phyloP scores from a whole-genome alignment of 2,113 vertebrate genomes.

The Proteles cristata region DNA sequence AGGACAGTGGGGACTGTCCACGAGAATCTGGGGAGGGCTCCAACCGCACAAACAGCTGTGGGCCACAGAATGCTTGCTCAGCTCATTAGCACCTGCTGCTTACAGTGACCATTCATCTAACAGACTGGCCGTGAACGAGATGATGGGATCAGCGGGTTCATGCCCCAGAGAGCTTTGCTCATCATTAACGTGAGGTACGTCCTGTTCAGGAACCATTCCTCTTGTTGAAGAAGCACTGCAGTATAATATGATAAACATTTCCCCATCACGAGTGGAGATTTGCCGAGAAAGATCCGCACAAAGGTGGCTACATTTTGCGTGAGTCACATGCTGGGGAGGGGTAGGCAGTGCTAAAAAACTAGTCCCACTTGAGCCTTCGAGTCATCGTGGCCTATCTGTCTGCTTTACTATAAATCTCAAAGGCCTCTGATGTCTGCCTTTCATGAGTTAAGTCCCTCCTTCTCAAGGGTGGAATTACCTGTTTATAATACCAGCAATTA shows the following conservation, averaged over 20 bases:
- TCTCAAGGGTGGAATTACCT: conserved; percentile 72
- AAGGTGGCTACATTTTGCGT: conserved; percentile 35
- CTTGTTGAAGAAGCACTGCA: conserved; percentile 70
- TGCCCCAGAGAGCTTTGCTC: conserved; percentile 75
- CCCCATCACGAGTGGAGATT: conserved; percentile 61
- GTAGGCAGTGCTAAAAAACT: conserved; percentile 56
- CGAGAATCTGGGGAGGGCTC: conserved; percentile 65
- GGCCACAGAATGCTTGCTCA: conserved; percentile 74
- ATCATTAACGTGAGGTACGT: conserved; percentile 66
- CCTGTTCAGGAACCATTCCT: conserved; percentile 73
- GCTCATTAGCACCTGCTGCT: conserved; percentile 79
- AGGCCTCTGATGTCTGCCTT: conserved; percentile 51
- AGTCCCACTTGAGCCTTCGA: conserved; percentile 59
- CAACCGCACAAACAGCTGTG: conserved; percentile 57
- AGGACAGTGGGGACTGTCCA: conserved; percentile 28
- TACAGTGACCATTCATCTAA: conserved; percentile 78
- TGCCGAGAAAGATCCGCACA: conserved; percentile 70
- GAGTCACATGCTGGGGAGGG: conserved; percentile 29
- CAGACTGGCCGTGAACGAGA: conserved; percentile 73
- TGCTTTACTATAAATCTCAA: conserved; percentile 68
- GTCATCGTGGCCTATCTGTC: conserved; percentile 39
- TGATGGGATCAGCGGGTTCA: conserved; percentile 74
- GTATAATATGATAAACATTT: conserved; percentile 68
- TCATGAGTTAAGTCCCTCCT: conserved; percentile 65
- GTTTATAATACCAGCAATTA: conserved; percentile 71